Evolutionary conservation across 2,888 invertebrate species (phyloP), one percentile per base, ranked within the genome.

Genomic region (Halictus quadricinctus): DNA sequence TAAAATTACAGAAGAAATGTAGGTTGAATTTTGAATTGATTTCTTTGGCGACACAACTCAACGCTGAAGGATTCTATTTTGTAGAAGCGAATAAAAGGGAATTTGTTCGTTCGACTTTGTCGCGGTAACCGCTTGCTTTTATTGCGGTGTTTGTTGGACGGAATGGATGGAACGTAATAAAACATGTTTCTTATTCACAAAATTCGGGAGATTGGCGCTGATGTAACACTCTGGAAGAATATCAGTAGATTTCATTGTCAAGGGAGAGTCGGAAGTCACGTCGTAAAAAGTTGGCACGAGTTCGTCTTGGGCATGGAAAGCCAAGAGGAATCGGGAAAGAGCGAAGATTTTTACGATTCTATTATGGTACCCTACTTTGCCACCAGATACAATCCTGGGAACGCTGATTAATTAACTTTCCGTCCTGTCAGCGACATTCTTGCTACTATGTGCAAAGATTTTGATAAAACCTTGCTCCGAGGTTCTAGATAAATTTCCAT

Each of bases 211-310:
- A 79, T 64, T 75, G 74, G 66, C 41, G 2, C 60, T 76, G 79
- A 83, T 18, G 64, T 76, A 76, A 79, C 72, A 70, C 80, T 10
- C 76, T 46, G 78, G 77, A 73, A 70, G 81, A 86, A 81, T 80
- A 78, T 84, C 80, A 36, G 76, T 60, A 46, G 79, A 79, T 85
- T 87, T 89, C 84, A 87, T 87, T 82, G 82, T 66, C 77, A 70
- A 83, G 76, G 73, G 43, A 81, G 81, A 87, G 64, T 79, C 80
- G 74, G 81, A 84, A 72, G 76, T 87, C 60, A 69, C 72, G 29
- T 85, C 81, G 76, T 89, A 89, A 89, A 88, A 89, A 83, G 76
- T 88, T 86, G 77, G 85, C 79, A 75, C 58, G 72, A 66, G 77
- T 85, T 76, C 77, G 79, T 79, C 46, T 79, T 50, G 81, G 73